Conservation (phyloP, 2,113 vertebrate genomes). For the Catagonus wagneri region DNA sequence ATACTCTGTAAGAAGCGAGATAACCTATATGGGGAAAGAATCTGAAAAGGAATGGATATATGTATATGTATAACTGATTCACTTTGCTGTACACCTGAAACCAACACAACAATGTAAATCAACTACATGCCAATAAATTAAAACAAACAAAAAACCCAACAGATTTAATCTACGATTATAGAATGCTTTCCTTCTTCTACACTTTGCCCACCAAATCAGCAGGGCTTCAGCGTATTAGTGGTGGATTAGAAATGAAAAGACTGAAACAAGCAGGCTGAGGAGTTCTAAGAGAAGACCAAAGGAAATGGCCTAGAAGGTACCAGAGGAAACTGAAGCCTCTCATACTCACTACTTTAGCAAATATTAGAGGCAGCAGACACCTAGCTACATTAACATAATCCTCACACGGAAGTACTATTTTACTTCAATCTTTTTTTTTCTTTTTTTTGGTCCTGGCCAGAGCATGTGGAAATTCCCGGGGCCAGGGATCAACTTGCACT, state of each 20-base stretch:
- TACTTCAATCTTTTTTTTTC: too few relatives aligned
- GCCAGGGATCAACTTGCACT: too few relatives aligned
- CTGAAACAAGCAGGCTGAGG: neutral
- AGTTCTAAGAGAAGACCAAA: neutral
- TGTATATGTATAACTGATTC: too few relatives aligned
- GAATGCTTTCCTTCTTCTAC: neutral
- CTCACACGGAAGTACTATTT: neutral
- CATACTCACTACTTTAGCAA: neutral
- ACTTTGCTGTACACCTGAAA: too few relatives aligned
- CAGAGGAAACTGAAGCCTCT: neutral
- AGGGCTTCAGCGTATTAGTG: neutral
- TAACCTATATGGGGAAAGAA: too few relatives aligned
- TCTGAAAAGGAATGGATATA: too few relatives aligned
- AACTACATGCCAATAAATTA: too few relatives aligned
- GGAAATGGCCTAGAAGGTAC: neutral
- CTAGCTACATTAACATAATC: neutral
- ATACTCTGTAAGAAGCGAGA: too few relatives aligned
- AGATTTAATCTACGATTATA: neutral
- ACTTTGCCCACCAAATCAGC: neutral
- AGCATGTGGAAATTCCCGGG: too few relatives aligned
- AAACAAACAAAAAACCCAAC: neutral
- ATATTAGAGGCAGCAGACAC: neutral
- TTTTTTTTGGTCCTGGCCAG: too few relatives aligned
- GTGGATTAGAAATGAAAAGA: neutral
- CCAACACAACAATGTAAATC: too few relatives aligned